Conservation (phyloP, 2,797 vertebrate genomes). For the Sciaenops ocellatus region DNA sequence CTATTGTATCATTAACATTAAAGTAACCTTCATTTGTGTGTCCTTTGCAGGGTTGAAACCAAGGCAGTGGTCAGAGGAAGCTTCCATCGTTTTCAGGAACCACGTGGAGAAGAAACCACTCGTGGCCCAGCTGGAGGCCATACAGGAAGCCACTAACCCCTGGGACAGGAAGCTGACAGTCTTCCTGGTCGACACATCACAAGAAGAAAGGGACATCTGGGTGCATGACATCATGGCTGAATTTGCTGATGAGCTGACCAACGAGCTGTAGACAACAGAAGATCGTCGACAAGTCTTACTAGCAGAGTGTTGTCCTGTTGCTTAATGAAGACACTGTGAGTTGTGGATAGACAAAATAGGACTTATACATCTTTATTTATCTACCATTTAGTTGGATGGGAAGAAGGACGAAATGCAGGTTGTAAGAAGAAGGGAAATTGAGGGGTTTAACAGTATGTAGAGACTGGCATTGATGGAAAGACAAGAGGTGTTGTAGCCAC, state of each 20-base stretch:
- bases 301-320: slow-evolving; percentile 13
- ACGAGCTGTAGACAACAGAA: slow-evolving; percentile 63
- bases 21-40: not conserved
- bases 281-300: not conserved
- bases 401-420: slow-evolving; percentile 9
- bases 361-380: slow-evolving; percentile 42
- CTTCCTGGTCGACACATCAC: slow-evolving; percentile 95
- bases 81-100: slow-evolving; percentile 96
- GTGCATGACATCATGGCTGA: slow-evolving; percentile 97
- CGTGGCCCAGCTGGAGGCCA: slow-evolving; percentile 92
- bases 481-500: slow-evolving; percentile 24
- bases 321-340: slow-evolving; percentile 15
- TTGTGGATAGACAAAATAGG: slow-evolving; percentile 30
- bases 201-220: slow-evolving; percentile 95
- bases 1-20: not conserved
- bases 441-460: slow-evolving; percentile 22
- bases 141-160: slow-evolving; percentile 86
- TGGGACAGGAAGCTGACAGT: slow-evolving; percentile 94
- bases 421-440: slow-evolving; percentile 4
- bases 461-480: slow-evolving; percentile 7
- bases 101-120: slow-evolving; percentile 97
- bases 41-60: slow-evolving; percentile 88
- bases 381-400: slow-evolving; percentile 28
- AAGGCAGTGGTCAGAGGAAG: slow-evolving; percentile 96
- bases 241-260: slow-evolving; percentile 86